Base-by-base conservation (phyloP, 2,113 vertebrate genomes). In the Orycteropus afer region DNA sequence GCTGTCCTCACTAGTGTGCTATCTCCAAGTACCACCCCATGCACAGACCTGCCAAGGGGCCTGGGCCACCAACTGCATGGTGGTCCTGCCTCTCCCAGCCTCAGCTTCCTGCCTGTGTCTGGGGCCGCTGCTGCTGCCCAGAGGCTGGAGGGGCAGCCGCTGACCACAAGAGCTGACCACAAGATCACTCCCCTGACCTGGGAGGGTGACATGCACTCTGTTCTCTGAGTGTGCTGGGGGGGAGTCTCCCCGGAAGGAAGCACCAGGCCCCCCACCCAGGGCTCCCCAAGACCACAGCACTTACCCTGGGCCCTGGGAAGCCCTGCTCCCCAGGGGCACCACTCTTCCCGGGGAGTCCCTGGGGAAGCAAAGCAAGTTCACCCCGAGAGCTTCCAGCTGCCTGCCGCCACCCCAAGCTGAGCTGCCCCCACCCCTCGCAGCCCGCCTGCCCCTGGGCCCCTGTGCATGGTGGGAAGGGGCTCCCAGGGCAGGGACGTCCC, bases 341-440 rank as follows among this genome's bases (percentile, higher is more conserved):
- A 15, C 98, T 99, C 88, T 98, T 98, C 80, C 99, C 99, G 0
- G 99, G 99, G 84, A 97, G 99, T 65, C 99, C 99, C 99, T 99
- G 97, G 37, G 81, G 87, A 93, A 17, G 57, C 84, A 89, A 37
- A 63, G 32, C 67, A 53, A 20, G 23, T 73, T 91, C 40, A 45
- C 3, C 71, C 8, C 20, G 20, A 15, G 25, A 90, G 22, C 15
- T 20, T 61, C 22, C n/a, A 32, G 76, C 87, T 22, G 82, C 83
- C 7, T 23, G 2, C 95, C 82, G 23, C 25, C 4, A 40, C 40
- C 71, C 42, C 23, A 23, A 37, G 37, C 69, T 40, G 67, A 79
- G 3, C 5, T 69, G 51, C 5, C 25, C 0, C 29, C 42, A 45
- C 7, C 20, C 78, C 37, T 85, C 47, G 20, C 29, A 5, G 51